Base-by-base conservation (phyloP, 1,140 invertebrate species). In the Aradophagus sp. region DNA sequence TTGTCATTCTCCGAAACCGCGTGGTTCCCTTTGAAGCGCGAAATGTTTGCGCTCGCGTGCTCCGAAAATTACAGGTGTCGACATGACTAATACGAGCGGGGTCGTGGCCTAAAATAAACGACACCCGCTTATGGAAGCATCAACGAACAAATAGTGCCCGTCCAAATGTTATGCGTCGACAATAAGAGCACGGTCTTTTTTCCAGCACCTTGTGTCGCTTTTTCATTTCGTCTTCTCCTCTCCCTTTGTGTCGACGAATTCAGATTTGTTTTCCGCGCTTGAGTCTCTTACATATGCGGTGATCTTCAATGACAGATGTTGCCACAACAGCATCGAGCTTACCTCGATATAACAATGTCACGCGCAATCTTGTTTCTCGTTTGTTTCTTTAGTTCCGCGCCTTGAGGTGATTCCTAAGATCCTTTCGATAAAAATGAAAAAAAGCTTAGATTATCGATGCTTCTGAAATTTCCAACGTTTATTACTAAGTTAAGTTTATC, bases 301-400 rank as follows among this genome's bases (percentile, higher is more conserved):
- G 10, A 29, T 58, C 44, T 58, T 11, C 59, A 63, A 65, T 59
- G 63, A 73, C 70, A 53, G 70, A 72, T 72, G 50, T 56, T 26
- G 58, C 32, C 26, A 41, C 53, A 53, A 48, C 35, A 68, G 65
- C 47, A 35, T 39, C 20, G 19, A n/a, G 19, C 39, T 45, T 29
- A 62, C 63, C 74, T 82, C 66, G 78, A 83, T 83, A 80, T 80
- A 84, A 81, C 78, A 82, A 83, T 72, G 80, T 84, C 83, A 83
- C 80, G 80, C 79, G 80, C 83, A 82, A 78, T 78, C 79, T 68
- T 69, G 67, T 52, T 62, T 73, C 79, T 85, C 83, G 81, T 84
- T 84, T 85, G 79, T 84, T 85, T 84, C 82, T 84, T 84, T 84
- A 81, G 74, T 84, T 84, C 78, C 82, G 79, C 81, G 70, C 77